These are phyloP conservation scores for Elephas maximus DNA, from an alignment of 2,113 vertebrate species.

Conservation along the genomic window DNA sequence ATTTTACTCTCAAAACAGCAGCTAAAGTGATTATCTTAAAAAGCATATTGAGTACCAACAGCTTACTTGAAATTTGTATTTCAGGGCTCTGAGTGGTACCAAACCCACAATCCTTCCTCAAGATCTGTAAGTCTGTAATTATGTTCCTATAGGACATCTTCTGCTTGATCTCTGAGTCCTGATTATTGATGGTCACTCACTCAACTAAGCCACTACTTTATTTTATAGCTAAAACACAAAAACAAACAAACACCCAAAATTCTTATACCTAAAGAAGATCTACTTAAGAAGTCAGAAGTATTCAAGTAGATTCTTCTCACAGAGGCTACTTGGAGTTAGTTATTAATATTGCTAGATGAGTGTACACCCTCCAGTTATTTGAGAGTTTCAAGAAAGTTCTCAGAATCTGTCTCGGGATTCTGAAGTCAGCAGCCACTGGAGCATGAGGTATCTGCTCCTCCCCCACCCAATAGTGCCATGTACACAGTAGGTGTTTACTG, in stretches of 20 bases:
- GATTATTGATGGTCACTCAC: background rate
- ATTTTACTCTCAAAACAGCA: conserved; percentile 13
- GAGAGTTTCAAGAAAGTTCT: background rate
- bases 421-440: background rate
- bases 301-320: background rate
- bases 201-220: background rate
- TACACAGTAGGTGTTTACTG: background rate
- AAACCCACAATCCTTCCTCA: background rate
- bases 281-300: background rate
- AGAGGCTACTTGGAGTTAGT: background rate
- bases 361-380: background rate
- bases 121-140: background rate
- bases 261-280: background rate
- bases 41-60: background rate
- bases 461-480: background rate
- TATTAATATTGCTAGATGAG: background rate
- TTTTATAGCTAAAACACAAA: background rate
- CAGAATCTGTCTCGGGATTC: background rate
- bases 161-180: background rate
- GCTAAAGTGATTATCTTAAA: conserved; percentile 1
- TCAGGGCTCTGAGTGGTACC: background rate
- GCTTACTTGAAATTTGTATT: conserved; percentile 38
- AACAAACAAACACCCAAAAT: background rate
- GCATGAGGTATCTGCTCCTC: background rate
- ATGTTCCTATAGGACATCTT: background rate